Evolutionary conservation across 2,797 vertebrate species (phyloP).

Genomic region (Chelon auratus): DNA sequence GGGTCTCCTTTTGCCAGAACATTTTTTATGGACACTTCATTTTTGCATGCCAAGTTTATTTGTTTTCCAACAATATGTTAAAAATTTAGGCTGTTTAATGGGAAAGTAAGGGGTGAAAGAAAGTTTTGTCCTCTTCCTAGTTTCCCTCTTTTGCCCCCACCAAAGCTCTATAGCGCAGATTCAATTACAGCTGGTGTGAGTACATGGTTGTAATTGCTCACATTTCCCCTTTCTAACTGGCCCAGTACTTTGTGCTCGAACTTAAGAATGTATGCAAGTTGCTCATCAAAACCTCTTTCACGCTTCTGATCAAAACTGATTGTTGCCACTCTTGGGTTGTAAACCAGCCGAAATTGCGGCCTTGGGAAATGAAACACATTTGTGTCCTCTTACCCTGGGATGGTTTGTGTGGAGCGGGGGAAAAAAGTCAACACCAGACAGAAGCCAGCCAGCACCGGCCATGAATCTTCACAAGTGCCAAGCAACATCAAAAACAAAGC

Average conservation of each 20-base stretch:
- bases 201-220: constrained; percentile 53
- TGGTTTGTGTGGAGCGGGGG: constrained; percentile 17
- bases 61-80: neutral
- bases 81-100: constrained; percentile 6
- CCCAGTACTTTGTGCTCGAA: constrained; percentile 51
- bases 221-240: constrained; percentile 38
- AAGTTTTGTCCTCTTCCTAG: constrained; percentile 1
- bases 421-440: constrained; percentile 48
- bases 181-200: constrained; percentile 39
- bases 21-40: constrained; percentile 45
- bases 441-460: constrained; percentile 38
- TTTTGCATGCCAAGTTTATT: neutral
- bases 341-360: constrained; percentile 49
- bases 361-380: constrained; percentile 67
- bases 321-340: constrained; percentile 60
- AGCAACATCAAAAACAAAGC: constrained; percentile 52
- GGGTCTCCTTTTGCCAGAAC: constrained; percentile 26
- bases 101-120: constrained; percentile 21
- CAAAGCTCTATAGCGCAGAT: constrained; percentile 8
- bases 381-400: constrained; percentile 39
- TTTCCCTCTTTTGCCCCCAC: constrained; percentile 12
- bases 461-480: constrained; percentile 44
- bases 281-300: constrained; percentile 69
- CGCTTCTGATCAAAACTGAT: constrained; percentile 67
- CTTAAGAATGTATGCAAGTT: constrained; percentile 49